These are phyloP conservation scores for Mus caroli DNA, from an alignment of 2,797 vertebrate genomes.

Conservation along the genomic window DNA sequence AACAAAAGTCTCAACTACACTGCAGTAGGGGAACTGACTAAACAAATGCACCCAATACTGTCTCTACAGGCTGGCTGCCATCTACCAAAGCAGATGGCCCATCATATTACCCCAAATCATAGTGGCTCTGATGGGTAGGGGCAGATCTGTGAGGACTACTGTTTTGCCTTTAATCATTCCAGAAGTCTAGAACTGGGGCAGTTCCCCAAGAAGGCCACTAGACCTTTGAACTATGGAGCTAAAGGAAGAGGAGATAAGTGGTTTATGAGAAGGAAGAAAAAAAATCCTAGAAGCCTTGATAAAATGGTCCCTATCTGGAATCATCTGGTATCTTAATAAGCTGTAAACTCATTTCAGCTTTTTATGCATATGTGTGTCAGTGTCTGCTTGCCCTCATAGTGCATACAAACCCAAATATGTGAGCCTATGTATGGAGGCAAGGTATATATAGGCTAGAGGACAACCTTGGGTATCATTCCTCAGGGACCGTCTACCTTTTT, in stretches of 20 bases:
- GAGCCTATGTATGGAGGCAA: not conserved
- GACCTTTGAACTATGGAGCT: not conserved
- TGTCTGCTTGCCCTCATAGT: not conserved
- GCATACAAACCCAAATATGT: not conserved
- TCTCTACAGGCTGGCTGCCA: constrained; percentile 35
- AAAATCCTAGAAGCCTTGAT: constrained; percentile 25
- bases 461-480: not conserved
- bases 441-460: not conserved
- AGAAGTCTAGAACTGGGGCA: constrained; percentile 21
- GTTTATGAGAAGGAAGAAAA: constrained; percentile 3
- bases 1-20: constrained; percentile 17
- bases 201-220: not conserved
- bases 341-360: constrained; percentile 35
- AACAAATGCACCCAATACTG: constrained; percentile 6
- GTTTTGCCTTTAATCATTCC: constrained; percentile 37
- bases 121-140: constrained; percentile 20
- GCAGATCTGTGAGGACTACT: constrained; percentile 20
- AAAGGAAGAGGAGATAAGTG: not conserved
- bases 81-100: constrained; percentile 67
- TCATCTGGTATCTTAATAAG: not conserved
- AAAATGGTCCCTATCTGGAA: constrained; percentile 8
- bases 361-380: not conserved
- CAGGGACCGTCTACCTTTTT: not conserved
- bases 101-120: not conserved
- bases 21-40: not conserved